phyloP scores from a whole-genome alignment of 1,140 invertebrate genomes.

The Ectropis grisescens region DNA sequence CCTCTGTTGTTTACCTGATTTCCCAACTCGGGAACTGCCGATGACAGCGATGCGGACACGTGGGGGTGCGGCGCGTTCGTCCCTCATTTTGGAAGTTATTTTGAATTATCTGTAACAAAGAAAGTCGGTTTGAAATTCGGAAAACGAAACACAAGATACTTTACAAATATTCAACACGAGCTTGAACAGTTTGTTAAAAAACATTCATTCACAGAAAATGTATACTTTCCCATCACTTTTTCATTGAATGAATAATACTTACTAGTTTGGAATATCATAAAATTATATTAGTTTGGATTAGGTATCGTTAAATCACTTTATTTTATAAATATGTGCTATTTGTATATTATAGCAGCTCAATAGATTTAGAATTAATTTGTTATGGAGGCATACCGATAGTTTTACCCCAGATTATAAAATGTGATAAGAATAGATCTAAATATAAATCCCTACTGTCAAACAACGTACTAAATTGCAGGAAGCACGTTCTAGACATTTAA shows the following conservation, averaged over 20 bases:
- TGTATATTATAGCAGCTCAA: too few species aligned
- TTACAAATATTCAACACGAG: neutral
- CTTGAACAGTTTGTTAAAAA: neutral
- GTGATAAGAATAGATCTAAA: too few species aligned
- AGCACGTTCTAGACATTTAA: too few species aligned
- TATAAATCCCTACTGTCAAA: too few species aligned
- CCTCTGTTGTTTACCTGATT: slow-evolving; percentile 85
- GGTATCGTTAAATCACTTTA: neutral
- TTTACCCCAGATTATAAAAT: too few species aligned
- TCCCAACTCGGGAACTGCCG: slow-evolving; percentile 80
- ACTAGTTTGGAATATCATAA: neutral
- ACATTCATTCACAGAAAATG: neutral
- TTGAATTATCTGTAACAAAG: slow-evolving; percentile 50
- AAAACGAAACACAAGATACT: too few species aligned
- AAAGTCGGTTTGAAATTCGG: too few species aligned
- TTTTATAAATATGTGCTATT: neutral
- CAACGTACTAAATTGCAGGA: too few species aligned
- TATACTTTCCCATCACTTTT: neutral
- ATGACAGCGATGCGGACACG: slow-evolving; percentile 78
- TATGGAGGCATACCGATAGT: too few species aligned
- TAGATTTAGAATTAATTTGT: too few species aligned
- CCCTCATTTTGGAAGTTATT: slow-evolving; percentile 68
- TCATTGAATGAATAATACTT: neutral
- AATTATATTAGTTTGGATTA: neutral
- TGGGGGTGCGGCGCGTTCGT: slow-evolving; percentile 70